These are phyloP conservation scores for Bombyx mandarina DNA, from an alignment of 1,140 invertebrate species.

Conservation along the genomic window DNA sequence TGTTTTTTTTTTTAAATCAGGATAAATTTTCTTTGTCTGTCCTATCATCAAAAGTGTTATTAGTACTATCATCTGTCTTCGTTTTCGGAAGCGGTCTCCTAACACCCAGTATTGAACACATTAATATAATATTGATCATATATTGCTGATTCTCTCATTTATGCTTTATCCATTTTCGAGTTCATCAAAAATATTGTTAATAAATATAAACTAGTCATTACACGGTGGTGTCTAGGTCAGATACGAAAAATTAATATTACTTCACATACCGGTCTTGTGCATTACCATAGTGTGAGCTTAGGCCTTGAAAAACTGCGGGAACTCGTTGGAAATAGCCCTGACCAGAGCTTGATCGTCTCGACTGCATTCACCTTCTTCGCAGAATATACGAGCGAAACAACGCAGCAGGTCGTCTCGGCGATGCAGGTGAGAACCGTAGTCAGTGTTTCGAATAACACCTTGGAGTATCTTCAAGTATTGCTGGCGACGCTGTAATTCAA, in stretches of 20 bases:
- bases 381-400: conserved; percentile 87
- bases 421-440: conserved; percentile 82
- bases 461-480: conserved; percentile 84
- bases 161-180: no score
- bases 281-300: background rate
- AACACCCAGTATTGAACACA: no score
- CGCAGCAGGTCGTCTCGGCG: conserved; percentile 83
- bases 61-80: no score
- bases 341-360: conserved; percentile 82
- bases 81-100: no score
- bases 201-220: no score
- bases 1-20: no score
- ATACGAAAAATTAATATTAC: background rate
- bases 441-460: conserved; percentile 82
- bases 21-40: no score
- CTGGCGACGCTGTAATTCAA: conserved; percentile 69
- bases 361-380: conserved; percentile 82
- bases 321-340: conserved; percentile 85
- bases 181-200: no score
- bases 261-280: background rate
- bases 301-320: conserved; percentile 85
- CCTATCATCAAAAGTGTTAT: no score
- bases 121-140: no score
- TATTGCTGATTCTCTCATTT: no score
- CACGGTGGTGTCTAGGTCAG: no score